Conservation (phyloP, 1,140 invertebrate species). For the Aricia agestis region DNA sequence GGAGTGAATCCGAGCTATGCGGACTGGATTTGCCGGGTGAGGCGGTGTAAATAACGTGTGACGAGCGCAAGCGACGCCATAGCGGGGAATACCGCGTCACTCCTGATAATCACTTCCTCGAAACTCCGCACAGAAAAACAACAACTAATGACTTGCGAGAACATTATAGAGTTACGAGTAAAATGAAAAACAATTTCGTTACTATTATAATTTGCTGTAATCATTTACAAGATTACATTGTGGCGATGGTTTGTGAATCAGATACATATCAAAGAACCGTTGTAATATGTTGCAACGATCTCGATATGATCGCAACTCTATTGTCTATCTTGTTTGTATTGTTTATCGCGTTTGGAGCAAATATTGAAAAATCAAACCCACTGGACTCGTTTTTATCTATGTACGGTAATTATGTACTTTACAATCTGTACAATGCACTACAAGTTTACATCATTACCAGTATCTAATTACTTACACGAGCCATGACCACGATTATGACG, state of each 20-base stretch:
- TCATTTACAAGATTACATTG: neutral
- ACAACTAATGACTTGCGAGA: constrained; percentile 12
- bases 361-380: constrained; percentile 17
- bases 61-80: constrained; percentile 33
- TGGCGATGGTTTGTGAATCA: neutral
- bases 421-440: neutral
- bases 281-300: constrained; percentile 1
- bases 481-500: neutral
- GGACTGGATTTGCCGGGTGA: constrained; percentile 40
- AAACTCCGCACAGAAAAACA: constrained; percentile 9
- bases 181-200: constrained; percentile 5
- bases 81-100: constrained; percentile 53
- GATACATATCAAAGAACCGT: neutral
- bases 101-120: constrained; percentile 37
- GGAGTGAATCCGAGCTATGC: constrained; percentile 38
- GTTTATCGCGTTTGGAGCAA: constrained; percentile 4
- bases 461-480: neutral
- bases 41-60: constrained; percentile 46
- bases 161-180: constrained; percentile 4
- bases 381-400: constrained; percentile 19
- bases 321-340: constrained; percentile 14
- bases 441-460: constrained; percentile 1
- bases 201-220: too few species aligned
- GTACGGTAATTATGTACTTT: neutral
- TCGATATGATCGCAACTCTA: neutral